phyloP scores from a whole-genome alignment of 2,113 vertebrate species.

The Apteryx mantelli region DNA sequence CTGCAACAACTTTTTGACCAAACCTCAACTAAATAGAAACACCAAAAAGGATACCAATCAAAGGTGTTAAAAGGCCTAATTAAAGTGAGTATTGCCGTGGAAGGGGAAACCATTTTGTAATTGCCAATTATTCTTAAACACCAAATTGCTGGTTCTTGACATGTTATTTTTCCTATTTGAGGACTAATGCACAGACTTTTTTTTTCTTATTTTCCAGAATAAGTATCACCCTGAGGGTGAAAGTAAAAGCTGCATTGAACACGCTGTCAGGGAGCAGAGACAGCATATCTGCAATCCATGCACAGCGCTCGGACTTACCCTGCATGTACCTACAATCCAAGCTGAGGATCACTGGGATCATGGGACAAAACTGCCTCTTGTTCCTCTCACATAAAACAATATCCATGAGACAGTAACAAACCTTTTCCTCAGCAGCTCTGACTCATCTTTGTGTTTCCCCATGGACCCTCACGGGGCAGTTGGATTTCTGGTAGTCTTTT shows the following conservation, averaged over 20 bases:
- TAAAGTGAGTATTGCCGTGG: background rate
- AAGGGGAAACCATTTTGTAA: background rate
- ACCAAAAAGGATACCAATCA: background rate
- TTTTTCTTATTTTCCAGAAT: background rate
- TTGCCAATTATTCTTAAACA: background rate
- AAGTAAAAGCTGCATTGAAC: background rate
- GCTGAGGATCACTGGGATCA: background rate
- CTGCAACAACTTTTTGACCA: background rate
- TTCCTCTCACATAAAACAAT: background rate
- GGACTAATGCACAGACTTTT: background rate
- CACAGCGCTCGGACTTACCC: background rate
- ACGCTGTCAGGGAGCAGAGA: background rate
- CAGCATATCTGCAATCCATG: background rate
- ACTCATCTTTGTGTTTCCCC: background rate
- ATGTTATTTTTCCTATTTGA: background rate
- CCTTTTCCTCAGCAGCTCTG: background rate
- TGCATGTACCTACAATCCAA: background rate
- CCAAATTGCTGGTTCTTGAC: background rate
- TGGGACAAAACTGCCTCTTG: background rate
- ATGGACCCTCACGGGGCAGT: background rate
- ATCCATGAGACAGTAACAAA: background rate
- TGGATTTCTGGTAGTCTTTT: background rate
- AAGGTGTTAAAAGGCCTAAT: background rate
- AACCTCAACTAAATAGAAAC: background rate
- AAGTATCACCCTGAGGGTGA: background rate